A percentile compares a stretch with the other conserved stretches of the same genome.
Evolutionary conservation across 2,888 invertebrate genomes (phyloP).

Genomic region (Idaea aversata): DNA sequence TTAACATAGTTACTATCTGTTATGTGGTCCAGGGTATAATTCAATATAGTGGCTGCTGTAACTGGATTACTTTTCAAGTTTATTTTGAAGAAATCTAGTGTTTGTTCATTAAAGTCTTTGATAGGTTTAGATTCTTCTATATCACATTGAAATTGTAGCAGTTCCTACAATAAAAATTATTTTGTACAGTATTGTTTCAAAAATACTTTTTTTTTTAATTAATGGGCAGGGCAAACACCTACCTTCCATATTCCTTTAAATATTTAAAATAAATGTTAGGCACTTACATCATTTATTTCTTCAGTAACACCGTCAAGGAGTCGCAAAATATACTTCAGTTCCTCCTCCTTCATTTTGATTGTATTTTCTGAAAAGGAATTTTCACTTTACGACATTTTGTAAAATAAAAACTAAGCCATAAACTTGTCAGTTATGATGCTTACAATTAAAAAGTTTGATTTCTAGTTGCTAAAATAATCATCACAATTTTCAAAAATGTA

Average conservation of each 20-base stretch:
- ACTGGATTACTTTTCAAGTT: constrained; percentile 71
- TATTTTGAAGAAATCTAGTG: constrained; percentile 61
- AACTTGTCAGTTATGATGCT: too few relatives aligned
- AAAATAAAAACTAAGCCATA: too few relatives aligned
- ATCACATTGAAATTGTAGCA: constrained; percentile 56
- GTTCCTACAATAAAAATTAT: constrained; percentile 51
- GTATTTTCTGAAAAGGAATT: neutral
- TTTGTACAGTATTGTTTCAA: neutral
- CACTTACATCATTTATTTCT: constrained; percentile 61
- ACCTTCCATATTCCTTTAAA: neutral
- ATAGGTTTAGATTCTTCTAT: constrained; percentile 51
- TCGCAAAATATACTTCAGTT: constrained; percentile 64
- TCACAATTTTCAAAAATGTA: too few relatives aligned
- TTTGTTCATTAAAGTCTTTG: constrained; percentile 50
- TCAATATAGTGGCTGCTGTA: constrained; percentile 55
- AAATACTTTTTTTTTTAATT: neutral
- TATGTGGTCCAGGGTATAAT: constrained; percentile 50
- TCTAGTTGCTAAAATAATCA: too few relatives aligned
- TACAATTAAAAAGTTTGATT: too few relatives aligned
- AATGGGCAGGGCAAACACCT: neutral
- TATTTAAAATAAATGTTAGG: neutral
- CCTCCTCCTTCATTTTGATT: constrained; percentile 65
- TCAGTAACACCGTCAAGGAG: constrained; percentile 61
- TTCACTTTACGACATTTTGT: too few relatives aligned
- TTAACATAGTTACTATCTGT: constrained; percentile 40